Evolutionary conservation across 1,140 invertebrate genomes (phyloP), one percentile per base, ranked within the genome.

Genomic region (Cyphomyrmex costatus): DNA sequence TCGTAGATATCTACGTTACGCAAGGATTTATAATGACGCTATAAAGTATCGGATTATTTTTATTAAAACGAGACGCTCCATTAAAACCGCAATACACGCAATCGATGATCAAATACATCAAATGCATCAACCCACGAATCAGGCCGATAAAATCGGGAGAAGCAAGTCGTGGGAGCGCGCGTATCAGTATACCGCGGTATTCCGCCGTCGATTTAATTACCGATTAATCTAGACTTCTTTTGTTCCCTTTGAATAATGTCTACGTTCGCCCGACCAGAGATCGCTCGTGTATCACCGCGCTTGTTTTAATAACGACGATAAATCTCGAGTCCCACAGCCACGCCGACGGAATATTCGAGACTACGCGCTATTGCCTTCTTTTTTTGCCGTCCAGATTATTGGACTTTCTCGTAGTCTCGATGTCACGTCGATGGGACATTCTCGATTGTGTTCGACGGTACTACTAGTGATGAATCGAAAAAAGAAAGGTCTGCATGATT

Each of bases 251-350:
- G 89, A 91, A 91, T 90, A 90, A 88, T 76, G 83, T 76, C 80
- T 36, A 77, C 82, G 49, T 46, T 65, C 46, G 73, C 86, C 27
- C 61, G 30, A 49, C 33, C 79, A 42, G 53, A 65, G 68, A 73
- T 36, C 76, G 58, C 58, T 36, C 66, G 60, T 73, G 83, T 88
- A 89, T 86, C 89, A 78, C 83, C 42, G 76, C 78, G 83, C 77
- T 88, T 90, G 86, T 90, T 89, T 91, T 91, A 90, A 90, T 84
- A 86, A 90, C 86, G 74, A 71, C 83, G 76, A 91, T 91, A 91
- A 90, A 91, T 91, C 86, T 78, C 80, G 82, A 53, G 60, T 66
- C 33, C 65, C 66, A 56, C 51, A 58, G 78, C 77, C 53, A 82
- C 63, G 74, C n/a, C 56, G 70, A 60, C 27, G 68, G 85, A 87